Percentiles rank a stretch among this genome's conserved stretches.
Conservation (phyloP, 2,113 vertebrate genomes). For the Macrotis lagotis region DNA sequence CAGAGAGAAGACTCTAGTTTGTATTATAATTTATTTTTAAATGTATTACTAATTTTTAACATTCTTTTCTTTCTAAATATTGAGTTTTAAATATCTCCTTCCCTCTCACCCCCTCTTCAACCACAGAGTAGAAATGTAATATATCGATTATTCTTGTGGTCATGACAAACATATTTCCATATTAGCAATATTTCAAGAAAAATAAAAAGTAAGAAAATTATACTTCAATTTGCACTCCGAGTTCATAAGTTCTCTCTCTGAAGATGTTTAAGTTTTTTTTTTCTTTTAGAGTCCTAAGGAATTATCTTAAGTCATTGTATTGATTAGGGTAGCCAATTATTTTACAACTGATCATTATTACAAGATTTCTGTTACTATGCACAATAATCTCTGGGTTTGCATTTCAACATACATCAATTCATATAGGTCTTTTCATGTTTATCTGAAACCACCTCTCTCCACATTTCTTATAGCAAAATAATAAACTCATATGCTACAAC, state of each 20-base stretch:
- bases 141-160: background rate
- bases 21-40: background rate
- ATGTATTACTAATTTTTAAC: background rate
- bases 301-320: background rate
- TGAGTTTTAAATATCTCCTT: background rate
- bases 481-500: background rate
- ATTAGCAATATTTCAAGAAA: background rate
- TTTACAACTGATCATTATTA: background rate
- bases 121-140: background rate
- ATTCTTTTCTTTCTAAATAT: background rate
- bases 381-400: background rate
- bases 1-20: background rate
- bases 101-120: background rate
- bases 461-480: background rate
- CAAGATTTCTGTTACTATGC: background rate
- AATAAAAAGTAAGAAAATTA: background rate
- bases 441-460: background rate
- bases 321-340: background rate
- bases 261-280: background rate
- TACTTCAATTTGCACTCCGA: background rate
- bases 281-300: background rate
- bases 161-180: background rate
- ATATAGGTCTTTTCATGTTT: background rate
- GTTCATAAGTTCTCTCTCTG: background rate
- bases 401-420: background rate